Evolutionary conservation across 2,888 invertebrate genomes (phyloP), one percentile per base, ranked within the genome.

Genomic region (Drosophila neonasuta): DNA sequence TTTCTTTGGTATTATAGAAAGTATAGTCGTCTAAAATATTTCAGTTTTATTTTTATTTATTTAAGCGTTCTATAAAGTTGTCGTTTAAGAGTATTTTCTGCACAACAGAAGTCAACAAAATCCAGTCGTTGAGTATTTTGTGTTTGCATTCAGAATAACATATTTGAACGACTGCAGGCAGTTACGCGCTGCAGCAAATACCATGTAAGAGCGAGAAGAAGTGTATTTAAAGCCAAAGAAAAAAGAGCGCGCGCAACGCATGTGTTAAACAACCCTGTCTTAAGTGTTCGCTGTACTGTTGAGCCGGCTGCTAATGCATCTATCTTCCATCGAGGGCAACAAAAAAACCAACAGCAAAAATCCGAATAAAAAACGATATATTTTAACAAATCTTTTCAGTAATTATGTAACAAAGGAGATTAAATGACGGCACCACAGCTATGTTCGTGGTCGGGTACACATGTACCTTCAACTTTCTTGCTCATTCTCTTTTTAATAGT

Each of bases 241-340:
- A 63, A 64, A 64, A 59, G 11, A 52, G 57, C 72, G 77, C 73
- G 77, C 39, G 39, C 39, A 41, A 15, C 7, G 44, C 11, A 4
- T 44, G 39, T 5, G 36, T n/a, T 36, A 57, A 73, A 81, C 85
- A 67, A 17, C 76, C 72, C 81, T 64, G 79, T 62, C 15, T 59
- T 24, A 24, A 24, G 65, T 54, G 34, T 13, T 32, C n/a, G 36
- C 36, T 52, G 55, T 8, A 42, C 55, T 65, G 45, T 62, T 67
- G 34, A 55, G 62, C 51, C 64, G 73, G 74, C 42, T 56, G 48
- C 56, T 59, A 20, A 51, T 36, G 54, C 34, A 36, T 39, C 36
- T n/a, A 10, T 36, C 36, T 6, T n/a, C 11, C n/a, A n/a, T 6
- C 15, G 46, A 24, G 54, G 30, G 34, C 46, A 60, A 44, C 34